Conservation (phyloP, 1,140 invertebrate genomes). For the Dendroctonus ponderosae region DNA sequence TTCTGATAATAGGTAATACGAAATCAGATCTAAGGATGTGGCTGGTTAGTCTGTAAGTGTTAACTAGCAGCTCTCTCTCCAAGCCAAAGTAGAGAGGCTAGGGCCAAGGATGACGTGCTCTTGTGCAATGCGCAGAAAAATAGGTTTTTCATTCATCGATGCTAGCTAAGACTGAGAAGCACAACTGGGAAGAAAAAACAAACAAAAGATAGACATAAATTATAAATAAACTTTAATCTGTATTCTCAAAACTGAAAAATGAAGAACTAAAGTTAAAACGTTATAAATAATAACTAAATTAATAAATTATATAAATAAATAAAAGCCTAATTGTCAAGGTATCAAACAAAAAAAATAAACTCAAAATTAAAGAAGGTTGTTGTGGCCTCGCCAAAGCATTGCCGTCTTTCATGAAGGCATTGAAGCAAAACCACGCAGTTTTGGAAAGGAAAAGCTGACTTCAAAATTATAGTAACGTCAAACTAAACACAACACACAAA, state of each 20-base stretch:
- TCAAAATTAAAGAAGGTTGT: slow-evolving; percentile 39
- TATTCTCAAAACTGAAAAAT: slow-evolving; percentile 37
- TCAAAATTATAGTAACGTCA: slow-evolving; percentile 42
- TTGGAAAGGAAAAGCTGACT: slow-evolving; percentile 37
- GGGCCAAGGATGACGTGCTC: slow-evolving; percentile 12
- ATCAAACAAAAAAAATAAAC: slow-evolving; percentile 24
- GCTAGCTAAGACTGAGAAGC: slow-evolving; percentile 44
- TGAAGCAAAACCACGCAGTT: slow-evolving; percentile 46
- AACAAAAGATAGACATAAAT: slow-evolving; percentile 37
- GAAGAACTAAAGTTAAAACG: slow-evolving; percentile 38
- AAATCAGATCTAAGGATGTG: slow-evolving; percentile 36
- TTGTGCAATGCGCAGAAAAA: slow-evolving; percentile 41
- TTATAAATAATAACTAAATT: slow-evolving; percentile 40
- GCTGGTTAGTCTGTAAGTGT: slow-evolving; percentile 44
- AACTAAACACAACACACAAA: slow-evolving; percentile 47
- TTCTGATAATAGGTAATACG: too few relatives aligned
- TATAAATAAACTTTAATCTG: slow-evolving; percentile 42
- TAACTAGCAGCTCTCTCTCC: slow-evolving; percentile 13
- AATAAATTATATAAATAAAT: slow-evolving; percentile 40
- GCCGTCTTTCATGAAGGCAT: slow-evolving; percentile 40
- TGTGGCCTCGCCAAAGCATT: slow-evolving; percentile 47
- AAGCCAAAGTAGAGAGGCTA: slow-evolving; percentile 4
- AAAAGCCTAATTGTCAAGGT: slow-evolving; percentile 20
- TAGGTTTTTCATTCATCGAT: slow-evolving; percentile 24
- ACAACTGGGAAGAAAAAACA: slow-evolving; percentile 40